These are phyloP conservation scores for Eumacrocentrus americanus DNA, from an alignment of 2,888 invertebrate species.

Conservation along the genomic window DNA sequence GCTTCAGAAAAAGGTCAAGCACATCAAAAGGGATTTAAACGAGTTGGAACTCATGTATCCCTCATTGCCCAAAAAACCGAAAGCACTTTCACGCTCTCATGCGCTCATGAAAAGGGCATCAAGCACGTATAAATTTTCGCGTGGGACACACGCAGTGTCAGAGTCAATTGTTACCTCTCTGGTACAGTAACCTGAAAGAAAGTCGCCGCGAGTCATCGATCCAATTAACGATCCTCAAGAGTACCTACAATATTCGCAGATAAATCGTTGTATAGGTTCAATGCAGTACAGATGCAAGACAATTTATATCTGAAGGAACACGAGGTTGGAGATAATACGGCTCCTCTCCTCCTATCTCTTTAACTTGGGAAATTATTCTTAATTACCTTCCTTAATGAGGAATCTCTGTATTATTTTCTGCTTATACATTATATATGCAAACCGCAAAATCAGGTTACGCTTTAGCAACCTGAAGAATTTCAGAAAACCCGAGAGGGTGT, in stretches of 20 bases:
- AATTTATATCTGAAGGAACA: not conserved
- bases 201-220: conserved; percentile 40
- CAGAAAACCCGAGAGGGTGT: too few relatives aligned
- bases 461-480: too few relatives aligned
- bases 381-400: conserved; percentile 14
- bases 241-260: conserved; percentile 24
- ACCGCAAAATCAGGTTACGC: too few relatives aligned
- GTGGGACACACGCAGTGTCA: conserved; percentile 34
- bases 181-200: conserved; percentile 35
- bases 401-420: not conserved
- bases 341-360: not conserved
- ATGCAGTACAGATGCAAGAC: not conserved
- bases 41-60: too few relatives aligned
- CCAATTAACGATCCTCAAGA: conserved; percentile 45
- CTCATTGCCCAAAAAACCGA: not conserved
- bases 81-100: conserved; percentile 6
- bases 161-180: conserved; percentile 44
- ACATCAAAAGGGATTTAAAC: too few relatives aligned
- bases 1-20: too few relatives aligned
- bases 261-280: conserved; percentile 35
- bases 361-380: conserved; percentile 1
- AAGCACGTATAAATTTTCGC: conserved; percentile 8
- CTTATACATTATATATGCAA: not conserved
- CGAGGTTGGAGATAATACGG: not conserved
- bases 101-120: conserved; percentile 6